phyloP scores from a whole-genome alignment of 2,888 invertebrate species.

The Cheilosia impressa region DNA sequence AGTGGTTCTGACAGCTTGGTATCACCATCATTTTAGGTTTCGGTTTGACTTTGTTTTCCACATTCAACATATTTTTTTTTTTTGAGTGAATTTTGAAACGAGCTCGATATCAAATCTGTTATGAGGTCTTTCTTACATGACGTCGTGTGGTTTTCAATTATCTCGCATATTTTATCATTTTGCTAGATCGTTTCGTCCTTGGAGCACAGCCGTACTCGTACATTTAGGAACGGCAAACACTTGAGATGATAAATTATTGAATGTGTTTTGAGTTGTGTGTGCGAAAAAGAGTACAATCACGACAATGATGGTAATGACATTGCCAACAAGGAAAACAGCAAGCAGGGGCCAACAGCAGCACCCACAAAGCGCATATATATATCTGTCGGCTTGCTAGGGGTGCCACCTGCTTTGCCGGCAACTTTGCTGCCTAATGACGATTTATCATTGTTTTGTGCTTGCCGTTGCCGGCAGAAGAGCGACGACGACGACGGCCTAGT shows the following conservation, averaged over 20 bases:
- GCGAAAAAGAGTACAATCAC: conserved; percentile 47
- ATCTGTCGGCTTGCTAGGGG: conserved; percentile 10
- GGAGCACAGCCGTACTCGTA: conserved; percentile 29
- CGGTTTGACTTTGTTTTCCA: conserved; percentile 41
- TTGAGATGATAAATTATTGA: conserved; percentile 71
- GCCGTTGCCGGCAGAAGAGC: background rate
- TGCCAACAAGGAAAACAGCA: conserved; percentile 38
- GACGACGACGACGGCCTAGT: background rate
- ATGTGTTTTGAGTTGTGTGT: conserved; percentile 40
- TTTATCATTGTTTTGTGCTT: conserved; percentile 45
- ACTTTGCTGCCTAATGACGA: conserved; percentile 50
- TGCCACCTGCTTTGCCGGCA: conserved; percentile 20
- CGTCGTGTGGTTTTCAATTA: conserved; percentile 16
- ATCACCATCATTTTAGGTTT: conserved; percentile 42
- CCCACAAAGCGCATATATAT: conserved; percentile 8
- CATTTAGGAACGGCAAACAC: conserved; percentile 59
- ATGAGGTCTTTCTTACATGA: conserved; percentile 32
- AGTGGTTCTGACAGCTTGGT: conserved; percentile 23
- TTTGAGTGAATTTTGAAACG: conserved; percentile 46
- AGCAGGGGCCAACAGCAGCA: conserved; percentile 23
- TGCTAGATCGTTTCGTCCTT: conserved; percentile 37
- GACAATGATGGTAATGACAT: conserved; percentile 22
- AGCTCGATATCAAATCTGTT: conserved; percentile 43
- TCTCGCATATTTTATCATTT: conserved; percentile 14
- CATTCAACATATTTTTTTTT: background rate